phyloP scores from a whole-genome alignment of 2,888 invertebrate species.

The Platerodrilus igneus region DNA sequence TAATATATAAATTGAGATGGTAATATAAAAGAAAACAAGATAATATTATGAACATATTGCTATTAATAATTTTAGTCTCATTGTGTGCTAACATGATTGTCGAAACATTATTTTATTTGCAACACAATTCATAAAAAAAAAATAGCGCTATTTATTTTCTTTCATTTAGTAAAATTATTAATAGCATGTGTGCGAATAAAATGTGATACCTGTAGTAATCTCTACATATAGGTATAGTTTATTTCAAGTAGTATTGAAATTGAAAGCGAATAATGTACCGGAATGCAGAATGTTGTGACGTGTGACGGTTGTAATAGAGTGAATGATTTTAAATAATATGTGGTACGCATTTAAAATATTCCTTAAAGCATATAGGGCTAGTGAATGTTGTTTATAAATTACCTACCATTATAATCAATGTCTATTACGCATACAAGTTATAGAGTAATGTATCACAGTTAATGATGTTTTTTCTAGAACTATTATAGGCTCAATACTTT shows the following conservation, averaged over 20 bases:
- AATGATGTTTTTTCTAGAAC: conserved; percentile 41
- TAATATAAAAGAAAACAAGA: conserved; percentile 16
- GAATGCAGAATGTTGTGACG: no score
- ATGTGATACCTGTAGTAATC: conserved; percentile 43
- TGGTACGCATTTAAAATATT: conserved; percentile 45
- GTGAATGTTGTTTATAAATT: conserved; percentile 45
- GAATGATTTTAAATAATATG: conserved; percentile 23
- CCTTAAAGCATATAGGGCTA: conserved; percentile 47
- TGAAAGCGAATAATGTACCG: conserved; percentile 15
- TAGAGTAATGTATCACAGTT: conserved; percentile 31
- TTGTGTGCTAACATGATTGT: no score
- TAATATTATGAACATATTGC: conserved; percentile 9
- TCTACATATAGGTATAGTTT: conserved; percentile 37
- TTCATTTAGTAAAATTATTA: no score
- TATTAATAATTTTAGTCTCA: no score
- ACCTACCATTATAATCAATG: conserved; percentile 45
- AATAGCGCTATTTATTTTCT: no score
- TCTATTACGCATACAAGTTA: conserved; percentile 38
- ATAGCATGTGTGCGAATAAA: no score
- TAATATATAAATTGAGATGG: conserved; percentile 13
- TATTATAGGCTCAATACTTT: conserved; percentile 50
- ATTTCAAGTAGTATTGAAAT: conserved; percentile 34
- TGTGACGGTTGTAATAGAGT: conserved; percentile 15
- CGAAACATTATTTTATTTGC: no score
- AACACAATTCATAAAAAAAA: no score